Conservation (phyloP, 37 sponge, comb jelly and placozoan genomes). For the Bolinopsis microptera region DNA sequence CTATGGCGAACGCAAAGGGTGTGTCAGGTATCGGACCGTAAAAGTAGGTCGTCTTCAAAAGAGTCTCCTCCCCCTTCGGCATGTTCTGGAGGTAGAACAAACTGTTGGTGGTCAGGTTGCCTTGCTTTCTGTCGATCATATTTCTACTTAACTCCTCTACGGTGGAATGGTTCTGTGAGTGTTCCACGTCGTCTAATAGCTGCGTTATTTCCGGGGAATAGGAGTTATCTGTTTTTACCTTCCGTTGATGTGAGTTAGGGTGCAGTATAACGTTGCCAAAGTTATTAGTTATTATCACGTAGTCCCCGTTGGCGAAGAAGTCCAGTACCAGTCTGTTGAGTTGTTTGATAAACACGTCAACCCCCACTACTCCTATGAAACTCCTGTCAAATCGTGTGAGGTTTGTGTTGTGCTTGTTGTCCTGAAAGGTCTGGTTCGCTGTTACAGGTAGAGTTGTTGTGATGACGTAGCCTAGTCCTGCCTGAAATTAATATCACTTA, state of each 20-base stretch:
- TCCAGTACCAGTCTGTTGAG: constrained; percentile 5
- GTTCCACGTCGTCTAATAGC: constrained; percentile 17
- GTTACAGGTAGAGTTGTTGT: constrained; percentile 15
- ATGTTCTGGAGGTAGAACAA: neutral
- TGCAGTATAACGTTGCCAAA: constrained; percentile 13
- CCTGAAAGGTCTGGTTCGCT: neutral
- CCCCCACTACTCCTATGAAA: constrained; percentile 11
- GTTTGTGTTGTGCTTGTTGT: neutral
- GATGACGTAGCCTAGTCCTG: neutral
- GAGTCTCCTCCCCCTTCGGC: constrained; percentile 19
- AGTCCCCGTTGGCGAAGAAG: constrained; percentile 15
- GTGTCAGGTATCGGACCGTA: constrained; percentile 18
- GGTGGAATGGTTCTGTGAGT: neutral
- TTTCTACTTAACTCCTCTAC: neutral
- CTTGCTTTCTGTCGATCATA: constrained; percentile 11
- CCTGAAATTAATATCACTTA: too few relatives aligned
- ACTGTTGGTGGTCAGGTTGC: neutral
- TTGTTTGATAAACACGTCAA: constrained; percentile 14
- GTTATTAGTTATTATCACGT: constrained; percentile 20
- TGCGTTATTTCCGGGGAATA: neutral
- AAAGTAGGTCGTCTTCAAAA: constrained; percentile 27
- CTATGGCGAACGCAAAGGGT: neutral
- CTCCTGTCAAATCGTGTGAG: neutral
- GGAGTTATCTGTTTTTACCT: neutral
- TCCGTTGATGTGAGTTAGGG: neutral